Evolutionary conservation across 2,113 vertebrate genomes (phyloP).

Genomic region (Gnathonemus longibarbis): DNA sequence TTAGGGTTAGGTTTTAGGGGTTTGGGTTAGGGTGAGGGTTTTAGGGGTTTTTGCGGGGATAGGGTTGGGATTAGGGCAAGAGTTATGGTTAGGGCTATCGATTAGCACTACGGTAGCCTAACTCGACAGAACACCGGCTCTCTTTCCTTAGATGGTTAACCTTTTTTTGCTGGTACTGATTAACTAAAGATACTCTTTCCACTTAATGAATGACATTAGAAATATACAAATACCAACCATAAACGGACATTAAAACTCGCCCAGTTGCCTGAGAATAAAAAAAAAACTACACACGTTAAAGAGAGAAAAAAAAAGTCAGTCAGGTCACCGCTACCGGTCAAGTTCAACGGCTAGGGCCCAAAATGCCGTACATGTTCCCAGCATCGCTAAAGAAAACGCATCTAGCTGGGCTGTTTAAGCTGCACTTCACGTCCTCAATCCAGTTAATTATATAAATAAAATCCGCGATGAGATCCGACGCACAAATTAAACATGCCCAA

Average conservation of each 20-base stretch:
- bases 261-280: not conserved
- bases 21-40: too few species aligned
- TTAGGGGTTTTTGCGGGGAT: too few species aligned
- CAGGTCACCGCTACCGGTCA: not conserved
- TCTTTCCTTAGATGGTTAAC: too few species aligned
- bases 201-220: not conserved
- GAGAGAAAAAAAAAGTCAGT: not conserved
- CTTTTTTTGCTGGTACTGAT: too few species aligned
- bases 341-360: not conserved
- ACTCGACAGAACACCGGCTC: too few species aligned
- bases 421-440: not conserved
- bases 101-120: too few species aligned
- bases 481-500: not conserved
- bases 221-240: not conserved
- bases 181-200: too few species aligned
- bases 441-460: not conserved
- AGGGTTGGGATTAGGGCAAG: too few species aligned
- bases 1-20: too few species aligned
- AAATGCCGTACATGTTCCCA: not conserved
- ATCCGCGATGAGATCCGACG: not conserved
- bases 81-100: too few species aligned
- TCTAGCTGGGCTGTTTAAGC: not conserved
- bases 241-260: not conserved
- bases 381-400: not conserved
- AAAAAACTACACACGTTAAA: not conserved